Base-by-base conservation (phyloP, 2,888 invertebrate species). In the Andrena minutula region DNA sequence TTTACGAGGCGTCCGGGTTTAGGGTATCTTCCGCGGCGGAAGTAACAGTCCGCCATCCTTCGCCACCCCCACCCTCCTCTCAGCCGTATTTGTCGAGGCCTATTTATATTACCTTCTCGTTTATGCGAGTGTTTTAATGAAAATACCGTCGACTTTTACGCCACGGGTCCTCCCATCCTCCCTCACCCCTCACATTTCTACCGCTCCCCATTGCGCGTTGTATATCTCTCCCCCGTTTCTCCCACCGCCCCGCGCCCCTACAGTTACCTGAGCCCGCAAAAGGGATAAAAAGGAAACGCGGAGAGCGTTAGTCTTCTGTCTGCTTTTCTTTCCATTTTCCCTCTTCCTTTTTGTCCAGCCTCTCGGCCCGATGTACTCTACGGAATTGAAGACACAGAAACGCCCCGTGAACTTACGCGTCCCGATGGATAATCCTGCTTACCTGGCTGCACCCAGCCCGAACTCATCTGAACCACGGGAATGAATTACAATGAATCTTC, bases 1-100 rank as follows among this genome's bases (percentile, higher is more conserved):
- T 88, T 88, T 88, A 86, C 89, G 79, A 79, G 72, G 53, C 79
- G 74, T 73, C 76, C 69, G 16, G 82, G 70, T 82, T 80, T 75
- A 60, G 72, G 68, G 58, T 64, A 79, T 84, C 73, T 64, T 77
- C 53, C 47, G 16, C 41, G 63, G 58, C 64, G 68, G 35, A 79
- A 69, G 61, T 66, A 78, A 58, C 70, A 49, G n/a, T 23, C 53
- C 53, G 23, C 53, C 23, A 56, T 20, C 20, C 56, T 70, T 75
- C 65, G 28, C 71, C 65, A 56, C 28, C 56, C 23, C 35, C 61
- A 26, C 26, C 58, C 32, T 26, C 20, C 28, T 8, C 16, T 63
- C 58, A 56, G 56, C 74, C 53, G 69, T 83, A 80, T 88, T 87
- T 89, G 88, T 78, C 82, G 30, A 75, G 58, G 78, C 74, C 76